phyloP scores from a whole-genome alignment of 64 coral and sea anemone genomes.

The Dendrophyllia cribrosa region DNA sequence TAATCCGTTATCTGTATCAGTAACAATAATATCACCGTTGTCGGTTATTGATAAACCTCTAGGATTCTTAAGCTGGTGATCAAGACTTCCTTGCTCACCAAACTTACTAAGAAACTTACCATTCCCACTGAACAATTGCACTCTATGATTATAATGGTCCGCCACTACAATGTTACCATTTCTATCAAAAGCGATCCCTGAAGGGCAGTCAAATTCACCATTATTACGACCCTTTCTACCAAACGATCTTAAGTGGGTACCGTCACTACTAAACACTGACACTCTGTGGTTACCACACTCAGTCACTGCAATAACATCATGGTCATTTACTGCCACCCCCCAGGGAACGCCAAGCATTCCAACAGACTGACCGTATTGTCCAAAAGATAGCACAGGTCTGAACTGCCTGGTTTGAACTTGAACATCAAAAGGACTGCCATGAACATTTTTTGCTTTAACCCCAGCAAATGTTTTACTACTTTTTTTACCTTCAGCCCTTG shows the following conservation, averaged over 20 bases:
- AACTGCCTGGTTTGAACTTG: conserved; percentile 25
- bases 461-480: conserved; percentile 31
- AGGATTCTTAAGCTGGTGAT: too few relatives aligned
- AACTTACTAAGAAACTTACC: too few relatives aligned
- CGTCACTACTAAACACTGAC: too few relatives aligned
- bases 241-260: neutral
- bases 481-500: conserved; percentile 18
- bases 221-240: neutral
- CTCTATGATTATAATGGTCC: too few relatives aligned
- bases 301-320: conserved; percentile 37
- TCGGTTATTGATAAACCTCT: too few relatives aligned
- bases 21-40: conserved; percentile 36
- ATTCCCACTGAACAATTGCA: too few relatives aligned
- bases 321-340: conserved; percentile 43
- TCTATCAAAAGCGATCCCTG: neutral
- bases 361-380: neutral
- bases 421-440: conserved; percentile 20
- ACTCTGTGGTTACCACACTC: neutral
- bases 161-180: neutral
- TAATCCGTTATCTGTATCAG: conserved; percentile 24
- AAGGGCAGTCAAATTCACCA: conserved; percentile 19
- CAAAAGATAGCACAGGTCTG: conserved; percentile 29
- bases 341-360: conserved; percentile 14
- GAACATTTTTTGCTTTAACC: conserved; percentile 23
- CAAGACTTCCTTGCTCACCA: too few relatives aligned